Evolutionary conservation across 2,113 vertebrate species (phyloP), one percentile per base, ranked within the genome.

Genomic region (Ceyx melanurus): DNA sequence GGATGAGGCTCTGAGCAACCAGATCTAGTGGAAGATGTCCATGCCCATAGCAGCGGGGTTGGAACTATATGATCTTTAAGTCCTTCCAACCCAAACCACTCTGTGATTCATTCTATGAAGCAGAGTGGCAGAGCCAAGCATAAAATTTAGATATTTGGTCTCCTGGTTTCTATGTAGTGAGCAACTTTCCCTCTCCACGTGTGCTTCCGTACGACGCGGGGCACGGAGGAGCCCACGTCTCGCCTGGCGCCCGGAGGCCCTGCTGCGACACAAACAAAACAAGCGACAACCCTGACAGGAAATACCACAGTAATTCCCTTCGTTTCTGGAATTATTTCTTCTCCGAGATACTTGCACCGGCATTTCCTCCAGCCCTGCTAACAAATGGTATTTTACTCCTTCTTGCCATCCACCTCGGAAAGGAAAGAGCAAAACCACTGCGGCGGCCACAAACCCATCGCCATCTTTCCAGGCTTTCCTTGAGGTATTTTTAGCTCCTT

Each of bases 271-370:
- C 93, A 93, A 95, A 90, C 92, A 93, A 86, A 54, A 60, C 6
- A 66, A 93, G 92, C 26, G 19, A 95, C 86, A 87, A 68, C 43
- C 66, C 81, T 5, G 70, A 50, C 90, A 95, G 96, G 95, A 95
- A 95, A 96, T 94, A 88, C 92, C 96, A 96, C 90, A 92, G 88
- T 18, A 71, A 89, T 96, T 96, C 92, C 70, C 92, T 79, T 79
- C 86, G 8, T 82, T 93, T 93, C 95, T 88, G 73, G 65, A 72
- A 78, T 33, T 37, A 94, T 82, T 94, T 79, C 80, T 96, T 35
- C 88, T 86, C 88, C 18, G 2, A 92, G 91, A 83, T 50, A 72
- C 74, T 79, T 7, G 76, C 5, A 25, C 35, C 13, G 37, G 92
- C 86, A 90, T 92, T 96, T 96, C 95, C 95, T 92, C 76, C 37